These are phyloP conservation scores for Dolichotis patagonum DNA, from an alignment of 2,113 vertebrate species.

Conservation along the genomic window DNA sequence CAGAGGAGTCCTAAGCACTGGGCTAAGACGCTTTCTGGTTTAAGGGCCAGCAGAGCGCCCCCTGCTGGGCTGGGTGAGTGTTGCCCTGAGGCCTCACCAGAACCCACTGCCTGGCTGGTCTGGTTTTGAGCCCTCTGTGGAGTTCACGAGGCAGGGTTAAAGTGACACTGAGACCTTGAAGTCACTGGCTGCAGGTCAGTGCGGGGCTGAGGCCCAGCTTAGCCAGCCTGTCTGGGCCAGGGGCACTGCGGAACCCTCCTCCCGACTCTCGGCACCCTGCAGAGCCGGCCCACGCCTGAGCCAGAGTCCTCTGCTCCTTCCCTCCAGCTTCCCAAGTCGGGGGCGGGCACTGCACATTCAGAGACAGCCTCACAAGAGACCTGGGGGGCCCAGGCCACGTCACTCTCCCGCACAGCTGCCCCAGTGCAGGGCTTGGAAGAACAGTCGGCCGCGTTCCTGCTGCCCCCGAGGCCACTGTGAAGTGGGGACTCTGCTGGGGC, in stretches of 20 bases:
- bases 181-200: background rate
- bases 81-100: accelerated
- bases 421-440: background rate
- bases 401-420: no score
- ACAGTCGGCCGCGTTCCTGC: accelerated
- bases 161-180: background rate
- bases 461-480: background rate
- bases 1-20: background rate
- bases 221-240: background rate
- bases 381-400: background rate
- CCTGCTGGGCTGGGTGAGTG: accelerated
- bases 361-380: accelerated
- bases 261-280: background rate
- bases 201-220: background rate
- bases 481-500: background rate
- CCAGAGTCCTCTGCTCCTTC: background rate
- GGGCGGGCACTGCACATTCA: accelerated
- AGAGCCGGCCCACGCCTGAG: background rate
- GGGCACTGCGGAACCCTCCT: no score
- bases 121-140: background rate
- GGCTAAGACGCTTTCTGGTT: no score
- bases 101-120: background rate
- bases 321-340: background rate
- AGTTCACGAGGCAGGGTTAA: background rate
- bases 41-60: background rate